These are phyloP conservation scores for Atlantisia rogersi DNA, from an alignment of 2,113 vertebrate genomes.

Conservation along the genomic window DNA sequence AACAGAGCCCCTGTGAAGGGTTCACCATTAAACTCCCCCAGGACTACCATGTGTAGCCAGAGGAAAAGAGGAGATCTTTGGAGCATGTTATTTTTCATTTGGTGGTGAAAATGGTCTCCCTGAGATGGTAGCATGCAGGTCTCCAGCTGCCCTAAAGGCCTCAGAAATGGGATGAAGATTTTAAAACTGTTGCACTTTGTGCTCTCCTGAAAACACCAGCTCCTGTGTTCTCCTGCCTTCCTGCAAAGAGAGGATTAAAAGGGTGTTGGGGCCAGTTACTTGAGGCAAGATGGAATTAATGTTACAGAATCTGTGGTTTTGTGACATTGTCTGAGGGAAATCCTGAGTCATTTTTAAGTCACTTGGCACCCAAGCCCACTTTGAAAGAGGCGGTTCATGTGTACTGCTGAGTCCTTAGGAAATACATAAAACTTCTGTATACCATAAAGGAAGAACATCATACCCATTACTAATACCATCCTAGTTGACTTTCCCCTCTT, in stretches of 20 bases:
- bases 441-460: neutral
- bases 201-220: neutral
- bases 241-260: neutral
- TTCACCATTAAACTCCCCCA: neutral
- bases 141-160: neutral
- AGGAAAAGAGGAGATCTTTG: neutral
- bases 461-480: neutral
- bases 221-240: neutral
- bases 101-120: neutral
- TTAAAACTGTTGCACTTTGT: neutral
- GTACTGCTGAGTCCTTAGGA: neutral
- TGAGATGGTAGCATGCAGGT: neutral
- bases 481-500: neutral
- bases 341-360: neutral
- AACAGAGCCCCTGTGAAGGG: neutral
- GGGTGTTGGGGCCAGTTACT: neutral
- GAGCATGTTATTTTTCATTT: neutral
- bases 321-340: neutral
- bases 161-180: neutral
- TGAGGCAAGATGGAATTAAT: neutral
- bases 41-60: neutral
- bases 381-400: neutral
- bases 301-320: neutral
- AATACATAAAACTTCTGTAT: neutral
- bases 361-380: neutral